phyloP scores from a whole-genome alignment of 2,888 invertebrate genomes.

The Latheticus oryzae region DNA sequence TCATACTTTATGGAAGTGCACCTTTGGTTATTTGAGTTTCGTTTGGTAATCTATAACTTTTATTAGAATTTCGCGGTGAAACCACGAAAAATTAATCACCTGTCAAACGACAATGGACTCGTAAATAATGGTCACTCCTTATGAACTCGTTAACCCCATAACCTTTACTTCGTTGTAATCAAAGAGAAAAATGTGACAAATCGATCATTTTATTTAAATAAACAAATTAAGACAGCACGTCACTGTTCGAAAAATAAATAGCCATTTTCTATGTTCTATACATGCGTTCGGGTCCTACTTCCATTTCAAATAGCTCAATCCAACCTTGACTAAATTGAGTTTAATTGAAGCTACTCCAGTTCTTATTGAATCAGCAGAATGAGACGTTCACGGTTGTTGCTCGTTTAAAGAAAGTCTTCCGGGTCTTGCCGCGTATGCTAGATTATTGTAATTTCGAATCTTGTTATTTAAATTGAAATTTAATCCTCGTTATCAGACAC shows the following conservation, averaged over 20 bases:
- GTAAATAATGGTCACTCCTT: slow-evolving; percentile 26
- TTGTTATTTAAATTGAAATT: slow-evolving; percentile 25
- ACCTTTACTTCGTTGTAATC: slow-evolving; percentile 13
- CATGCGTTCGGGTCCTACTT: slow-evolving; percentile 12
- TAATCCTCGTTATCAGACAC: slow-evolving; percentile 18
- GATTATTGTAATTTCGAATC: slow-evolving; percentile 28
- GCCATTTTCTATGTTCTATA: slow-evolving; percentile 4
- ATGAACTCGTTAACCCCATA: slow-evolving; percentile 20
- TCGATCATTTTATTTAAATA: slow-evolving; percentile 1
- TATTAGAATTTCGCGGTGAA: slow-evolving; percentile 15
- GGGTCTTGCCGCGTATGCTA: slow-evolving; percentile 26
- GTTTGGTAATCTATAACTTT: slow-evolving; percentile 13
- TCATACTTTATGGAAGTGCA: slow-evolving; percentile 7
- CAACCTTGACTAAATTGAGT: slow-evolving; percentile 36
- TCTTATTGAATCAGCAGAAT: slow-evolving; percentile 36
- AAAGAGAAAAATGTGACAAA: neutral
- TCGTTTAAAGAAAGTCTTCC: slow-evolving; percentile 32
- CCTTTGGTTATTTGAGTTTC: slow-evolving; percentile 4
- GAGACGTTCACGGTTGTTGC: slow-evolving; percentile 37
- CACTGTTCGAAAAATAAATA: neutral
- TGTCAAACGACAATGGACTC: slow-evolving; percentile 29
- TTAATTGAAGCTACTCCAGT: slow-evolving; percentile 37
- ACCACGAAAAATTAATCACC: slow-evolving; percentile 28
- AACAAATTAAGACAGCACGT: too few relatives aligned
- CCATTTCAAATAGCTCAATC: slow-evolving; percentile 31